Base-by-base conservation (phyloP, 2,797 vertebrate species). In the Peromyscus eremicus region DNA sequence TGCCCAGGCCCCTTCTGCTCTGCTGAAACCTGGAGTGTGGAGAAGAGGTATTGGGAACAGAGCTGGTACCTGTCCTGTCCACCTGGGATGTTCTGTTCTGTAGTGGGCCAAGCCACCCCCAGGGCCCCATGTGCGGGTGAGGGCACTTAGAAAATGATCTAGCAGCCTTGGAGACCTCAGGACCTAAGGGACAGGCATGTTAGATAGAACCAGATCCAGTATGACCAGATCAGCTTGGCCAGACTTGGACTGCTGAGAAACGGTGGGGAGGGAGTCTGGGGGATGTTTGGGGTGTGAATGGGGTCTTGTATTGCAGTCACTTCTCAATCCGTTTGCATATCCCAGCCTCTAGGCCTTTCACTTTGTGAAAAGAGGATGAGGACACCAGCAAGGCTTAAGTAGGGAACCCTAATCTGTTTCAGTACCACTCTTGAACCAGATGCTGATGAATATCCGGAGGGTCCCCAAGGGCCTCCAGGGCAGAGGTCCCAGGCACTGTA, bases 61-160 rank as follows among this genome's bases (percentile, higher is more conserved):
- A 98, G 98, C 0, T 99, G 99, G 97, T 99, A 99, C 94, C 98
- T 98, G 96, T 98, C 97, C 37, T 99, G 99, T 86, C 98, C 99
- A 21, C 98, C 99, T 32, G 99, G 99, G 21, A 98, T 98, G 16
- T 99, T 99, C 98, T 99, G 99, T 97, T 99, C 98, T 37, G 40
- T 79, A 12, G 98, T 98, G 34, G 99, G 99, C 87, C 99, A 99
- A 55, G 98, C 86, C 64, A 98, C 98, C 95, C 99, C 99, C 0
- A 95, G 97, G 16, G 99, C 99, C 52, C 95, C 96, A 17, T 99
- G 99, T 98, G 98, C 66, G 98, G 99, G 99, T 99, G 92, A 97
- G 98, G 11, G 14, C 27, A 2, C 25, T 13, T 27, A 52, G 49
- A 52, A 62, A 55, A 60, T 2, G 27, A 46, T 7, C 60, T 52